phyloP scores from a whole-genome alignment of 1,140 invertebrate species.

The Cotesia vestalis region DNA sequence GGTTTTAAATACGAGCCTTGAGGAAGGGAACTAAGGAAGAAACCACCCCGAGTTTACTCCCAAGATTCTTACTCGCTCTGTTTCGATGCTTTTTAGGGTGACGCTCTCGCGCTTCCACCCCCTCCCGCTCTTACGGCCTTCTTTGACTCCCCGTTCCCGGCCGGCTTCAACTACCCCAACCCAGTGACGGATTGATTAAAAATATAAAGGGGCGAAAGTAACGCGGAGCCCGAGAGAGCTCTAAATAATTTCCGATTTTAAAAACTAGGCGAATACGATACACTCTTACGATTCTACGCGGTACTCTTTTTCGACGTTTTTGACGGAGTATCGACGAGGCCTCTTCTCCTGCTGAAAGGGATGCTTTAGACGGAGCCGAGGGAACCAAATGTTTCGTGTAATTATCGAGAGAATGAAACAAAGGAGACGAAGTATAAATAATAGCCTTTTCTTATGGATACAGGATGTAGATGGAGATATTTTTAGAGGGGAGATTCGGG shows the following conservation, averaged over 20 bases:
- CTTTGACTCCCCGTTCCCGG: constrained; percentile 14
- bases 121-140: constrained; percentile 43
- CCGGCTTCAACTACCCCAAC: constrained; percentile 36
- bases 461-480: constrained; percentile 10
- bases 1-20: constrained; percentile 65
- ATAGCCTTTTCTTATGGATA: constrained; percentile 18
- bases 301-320: too few relatives aligned
- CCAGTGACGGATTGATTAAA: constrained; percentile 67
- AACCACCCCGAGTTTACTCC: constrained; percentile 50
- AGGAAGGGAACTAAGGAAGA: constrained; percentile 61
- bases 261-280: too few relatives aligned
- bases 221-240: constrained; percentile 50
- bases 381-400: constrained; percentile 2
- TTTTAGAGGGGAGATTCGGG: constrained; percentile 8
- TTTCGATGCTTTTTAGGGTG: too few relatives aligned
- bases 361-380: not conserved
- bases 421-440: constrained; percentile 32
- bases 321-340: not conserved
- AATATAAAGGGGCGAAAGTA: constrained; percentile 59
- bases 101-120: constrained; percentile 31
- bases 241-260: constrained; percentile 39
- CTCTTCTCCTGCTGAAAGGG: not conserved
- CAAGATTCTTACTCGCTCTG: not conserved
- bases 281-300: too few relatives aligned
- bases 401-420: constrained; percentile 30